Percentiles rank a stretch among this genome's conserved stretches.
Evolutionary conservation across 2,113 vertebrate genomes (phyloP).

Genomic region (Nicator chloris): DNA sequence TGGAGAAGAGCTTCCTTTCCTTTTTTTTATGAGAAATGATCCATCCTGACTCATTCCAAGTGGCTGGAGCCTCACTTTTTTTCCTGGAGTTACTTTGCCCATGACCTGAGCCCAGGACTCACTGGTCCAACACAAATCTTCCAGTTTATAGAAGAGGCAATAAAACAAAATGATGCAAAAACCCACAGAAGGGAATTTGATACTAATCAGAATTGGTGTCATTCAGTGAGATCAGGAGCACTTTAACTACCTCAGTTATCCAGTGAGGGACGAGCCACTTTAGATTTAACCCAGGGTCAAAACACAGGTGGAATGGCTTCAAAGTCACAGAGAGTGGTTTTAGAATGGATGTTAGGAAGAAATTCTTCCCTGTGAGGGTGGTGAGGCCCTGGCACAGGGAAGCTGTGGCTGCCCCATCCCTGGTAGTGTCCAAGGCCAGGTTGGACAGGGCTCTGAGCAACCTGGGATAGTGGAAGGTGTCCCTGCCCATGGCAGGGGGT

Average conservation of each 20-base stretch:
- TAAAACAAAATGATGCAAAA: background rate
- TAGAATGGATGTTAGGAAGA: background rate
- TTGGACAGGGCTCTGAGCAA: background rate
- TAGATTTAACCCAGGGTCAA: background rate
- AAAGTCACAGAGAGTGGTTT: background rate
- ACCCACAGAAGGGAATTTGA: background rate
- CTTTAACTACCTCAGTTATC: background rate
- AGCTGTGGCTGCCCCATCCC: background rate
- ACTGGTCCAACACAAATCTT: background rate
- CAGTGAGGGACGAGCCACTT: background rate
- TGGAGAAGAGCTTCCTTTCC: background rate
- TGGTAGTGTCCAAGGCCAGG: background rate
- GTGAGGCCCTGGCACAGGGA: accelerated
- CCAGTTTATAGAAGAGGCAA: background rate
- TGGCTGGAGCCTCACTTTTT: background rate
- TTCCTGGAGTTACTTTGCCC: background rate
- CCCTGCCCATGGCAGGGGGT: background rate
- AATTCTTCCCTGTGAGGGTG: background rate
- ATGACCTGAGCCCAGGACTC: background rate
- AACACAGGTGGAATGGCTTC: background rate
- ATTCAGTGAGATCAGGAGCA: background rate
- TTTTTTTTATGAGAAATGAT: background rate
- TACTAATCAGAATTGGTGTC: background rate
- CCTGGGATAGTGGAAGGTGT: background rate
- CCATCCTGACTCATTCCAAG: background rate